These are phyloP conservation scores for Drosophila virilis DNA, from an alignment of 1,140 invertebrate genomes.

Conservation along the genomic window DNA sequence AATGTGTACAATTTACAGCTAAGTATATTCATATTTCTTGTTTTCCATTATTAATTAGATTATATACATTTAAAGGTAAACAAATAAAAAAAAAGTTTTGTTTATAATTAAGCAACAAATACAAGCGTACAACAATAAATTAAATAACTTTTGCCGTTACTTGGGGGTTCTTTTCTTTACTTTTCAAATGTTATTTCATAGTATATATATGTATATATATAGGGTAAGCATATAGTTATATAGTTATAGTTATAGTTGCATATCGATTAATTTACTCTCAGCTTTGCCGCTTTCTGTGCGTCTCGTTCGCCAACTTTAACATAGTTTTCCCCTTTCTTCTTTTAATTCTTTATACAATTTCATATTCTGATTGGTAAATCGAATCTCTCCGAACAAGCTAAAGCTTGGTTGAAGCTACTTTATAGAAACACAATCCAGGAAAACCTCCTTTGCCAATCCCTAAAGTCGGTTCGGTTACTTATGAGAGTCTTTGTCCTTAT, in stretches of 20 bases:
- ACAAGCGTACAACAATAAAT: conserved; percentile 74
- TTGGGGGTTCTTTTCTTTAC: conserved; percentile 41
- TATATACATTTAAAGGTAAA: conserved; percentile 53
- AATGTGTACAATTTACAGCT: conserved; percentile 38
- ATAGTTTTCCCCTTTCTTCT: conserved; percentile 7
- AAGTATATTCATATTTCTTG: conserved; percentile 30
- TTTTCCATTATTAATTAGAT: conserved; percentile 40
- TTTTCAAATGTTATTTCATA: conserved; percentile 19
- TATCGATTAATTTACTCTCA: conserved; percentile 26
- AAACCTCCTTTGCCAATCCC: too few species aligned
- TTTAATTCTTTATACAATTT: conserved; percentile 3
- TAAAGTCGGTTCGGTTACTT: not conserved
- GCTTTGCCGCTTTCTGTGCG: conserved; percentile 31
- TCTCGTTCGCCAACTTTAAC: conserved; percentile 19
- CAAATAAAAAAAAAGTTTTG: conserved; percentile 54
- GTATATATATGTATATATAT: conserved; percentile 11
- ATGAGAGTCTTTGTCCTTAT: not conserved
- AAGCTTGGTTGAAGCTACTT: not conserved
- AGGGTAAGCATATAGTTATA: conserved; percentile 27
- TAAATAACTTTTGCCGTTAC: conserved; percentile 63
- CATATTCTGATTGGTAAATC: not conserved
- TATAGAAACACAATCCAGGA: not conserved
- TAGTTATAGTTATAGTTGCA: conserved; percentile 13
- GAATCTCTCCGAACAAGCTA: not conserved
- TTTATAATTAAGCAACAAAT: conserved; percentile 80